A percentile compares a stretch with the other conserved stretches of the same genome.
These are phyloP conservation scores for Agelastica alni DNA, from an alignment of 2,888 invertebrate species.

Conservation along the genomic window DNA sequence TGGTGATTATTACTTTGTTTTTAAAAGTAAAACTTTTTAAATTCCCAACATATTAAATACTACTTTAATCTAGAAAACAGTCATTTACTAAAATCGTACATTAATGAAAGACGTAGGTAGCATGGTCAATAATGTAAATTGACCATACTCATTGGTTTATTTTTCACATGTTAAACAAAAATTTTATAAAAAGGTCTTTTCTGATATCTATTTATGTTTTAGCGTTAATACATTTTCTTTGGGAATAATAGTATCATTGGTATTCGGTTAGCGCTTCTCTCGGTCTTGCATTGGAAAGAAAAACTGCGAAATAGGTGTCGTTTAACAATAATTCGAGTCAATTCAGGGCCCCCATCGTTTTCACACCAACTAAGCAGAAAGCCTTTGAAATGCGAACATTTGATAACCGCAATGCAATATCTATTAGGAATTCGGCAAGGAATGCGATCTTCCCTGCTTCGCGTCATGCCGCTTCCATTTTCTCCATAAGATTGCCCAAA, in stretches of 20 bases:
- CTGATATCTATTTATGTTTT: too few species aligned
- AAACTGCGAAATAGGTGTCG: constrained; percentile 13
- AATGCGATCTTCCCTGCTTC: constrained; percentile 30
- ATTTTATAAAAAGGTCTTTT: too few species aligned
- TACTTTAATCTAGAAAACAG: too few species aligned
- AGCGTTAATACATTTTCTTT: background rate
- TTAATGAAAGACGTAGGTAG: too few species aligned
- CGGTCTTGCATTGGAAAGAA: constrained; percentile 4
- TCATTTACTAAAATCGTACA: too few species aligned
- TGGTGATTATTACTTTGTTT: too few species aligned
- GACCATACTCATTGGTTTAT: too few species aligned
- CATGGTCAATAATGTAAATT: too few species aligned
- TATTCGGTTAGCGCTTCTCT: constrained; percentile 1
- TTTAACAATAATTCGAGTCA: constrained; percentile 11
- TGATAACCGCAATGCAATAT: constrained; percentile 38
- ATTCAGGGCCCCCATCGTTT: constrained; percentile 5
- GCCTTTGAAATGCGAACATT: constrained; percentile 17
- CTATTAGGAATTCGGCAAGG: constrained; percentile 36
- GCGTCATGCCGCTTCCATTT: constrained; percentile 14
- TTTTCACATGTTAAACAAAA: too few species aligned
- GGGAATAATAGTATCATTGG: constrained; percentile 1
- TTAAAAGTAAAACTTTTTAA: too few species aligned
- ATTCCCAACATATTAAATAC: too few species aligned
- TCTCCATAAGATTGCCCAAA: constrained; percentile 4
- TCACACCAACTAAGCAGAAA: constrained; percentile 16